phyloP scores from a whole-genome alignment of 2,888 invertebrate genomes.

The Tinea trinotella region DNA sequence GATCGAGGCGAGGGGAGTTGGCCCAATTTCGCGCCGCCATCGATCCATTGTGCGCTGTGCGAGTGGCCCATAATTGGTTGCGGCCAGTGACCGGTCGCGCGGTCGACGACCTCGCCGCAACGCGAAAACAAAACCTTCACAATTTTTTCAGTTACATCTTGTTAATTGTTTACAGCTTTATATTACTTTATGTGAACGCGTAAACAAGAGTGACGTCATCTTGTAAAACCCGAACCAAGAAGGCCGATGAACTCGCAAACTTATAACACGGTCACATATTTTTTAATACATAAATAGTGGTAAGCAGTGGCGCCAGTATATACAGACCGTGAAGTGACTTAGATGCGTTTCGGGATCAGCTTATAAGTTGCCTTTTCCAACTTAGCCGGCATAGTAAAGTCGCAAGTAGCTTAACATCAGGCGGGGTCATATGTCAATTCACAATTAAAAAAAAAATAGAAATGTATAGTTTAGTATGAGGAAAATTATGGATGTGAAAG shows the following conservation, averaged over 20 bases:
- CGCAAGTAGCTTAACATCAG: no score
- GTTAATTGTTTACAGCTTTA: neutral
- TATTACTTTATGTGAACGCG: no score
- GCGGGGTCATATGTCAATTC: no score
- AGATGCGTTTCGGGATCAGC: no score
- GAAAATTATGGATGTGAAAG: no score
- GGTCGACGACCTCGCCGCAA: conserved; percentile 54
- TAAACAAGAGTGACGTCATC: neutral
- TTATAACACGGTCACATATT: conserved; percentile 17
- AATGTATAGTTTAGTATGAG: no score
- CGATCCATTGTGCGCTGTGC: conserved; percentile 72
- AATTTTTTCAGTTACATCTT: conserved; percentile 11
- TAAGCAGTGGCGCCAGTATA: no score
- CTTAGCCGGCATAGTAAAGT: no score
- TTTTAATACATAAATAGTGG: conserved; percentile 17
- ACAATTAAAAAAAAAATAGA: no score
- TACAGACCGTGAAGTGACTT: no score
- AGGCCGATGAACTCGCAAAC: neutral
- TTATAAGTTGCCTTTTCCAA: no score
- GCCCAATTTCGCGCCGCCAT: conserved; percentile 68
- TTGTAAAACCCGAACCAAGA: neutral
- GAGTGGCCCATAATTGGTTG: conserved; percentile 73
- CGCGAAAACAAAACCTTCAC: conserved; percentile 60
- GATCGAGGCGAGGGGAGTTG: conserved; percentile 45
- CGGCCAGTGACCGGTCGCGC: conserved; percentile 67